Base-by-base conservation (phyloP, 2,797 vertebrate genomes). In the Oreochromis grahami region DNA sequence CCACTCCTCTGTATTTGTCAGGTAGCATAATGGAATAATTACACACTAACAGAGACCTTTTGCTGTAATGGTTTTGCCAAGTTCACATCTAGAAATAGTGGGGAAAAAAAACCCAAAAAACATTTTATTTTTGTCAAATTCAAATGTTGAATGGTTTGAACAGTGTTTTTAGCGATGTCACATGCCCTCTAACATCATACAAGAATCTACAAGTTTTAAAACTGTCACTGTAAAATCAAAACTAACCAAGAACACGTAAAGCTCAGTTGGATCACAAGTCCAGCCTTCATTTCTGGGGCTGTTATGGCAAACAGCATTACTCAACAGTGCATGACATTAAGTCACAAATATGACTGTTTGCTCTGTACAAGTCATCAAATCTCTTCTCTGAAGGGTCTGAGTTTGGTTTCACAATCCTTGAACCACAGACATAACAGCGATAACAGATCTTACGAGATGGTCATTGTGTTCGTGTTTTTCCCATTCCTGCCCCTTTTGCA, bases 401-500 rank as follows among this genome's bases (percentile, higher is more conserved):
- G 10, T 43, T 13, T 45, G 36, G 15, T 83, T 83, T 84, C 51
- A 76, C 63, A 58, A 82, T 58, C 70, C 19, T 83, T 79, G 50
- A 86, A 87, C 48, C 82, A 34, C 55, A 38, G 38, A 78, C 76
- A 53, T 51, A 82, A 82, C 72, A 29, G 43, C 77, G 76, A 91
- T 80, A 83, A 32, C 74, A 86, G 84, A 86, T 86, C 88, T 36
- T 70, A 50, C 9, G 11, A 56, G 55, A 79, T 0, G 2, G 29
- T 86, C 80, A 87, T 84, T 87, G 78, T 84, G 63, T 78, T 81
- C 5, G 15, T 78, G 45, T 78, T 91, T 94, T 93, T 82, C 84
- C 51, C 38, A 50, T 92, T 78, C 77, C 55, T 82, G 76, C 1
- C 32, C 87, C 53, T 36, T n/a, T 43, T 60, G 74, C 70, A 77